Conservation (phyloP, 1,140 invertebrate genomes). For the Macrotrachela quadricornifera region DNA sequence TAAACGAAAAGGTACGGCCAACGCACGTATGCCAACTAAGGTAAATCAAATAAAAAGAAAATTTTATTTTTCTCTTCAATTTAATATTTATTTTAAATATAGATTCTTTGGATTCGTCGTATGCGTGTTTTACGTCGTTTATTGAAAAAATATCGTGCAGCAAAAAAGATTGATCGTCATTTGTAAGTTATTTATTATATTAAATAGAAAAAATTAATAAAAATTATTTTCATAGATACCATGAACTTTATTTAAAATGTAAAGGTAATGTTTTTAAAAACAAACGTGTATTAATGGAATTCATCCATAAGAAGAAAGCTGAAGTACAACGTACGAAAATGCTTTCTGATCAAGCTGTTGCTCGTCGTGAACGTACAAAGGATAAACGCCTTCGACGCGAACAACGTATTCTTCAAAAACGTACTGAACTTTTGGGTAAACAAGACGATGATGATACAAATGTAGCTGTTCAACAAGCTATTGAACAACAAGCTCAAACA, state of each 20-base stretch:
- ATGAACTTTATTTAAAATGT: conserved; percentile 91
- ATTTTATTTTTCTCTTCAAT: conserved; percentile 4
- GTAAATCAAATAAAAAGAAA: too few relatives aligned
- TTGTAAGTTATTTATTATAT: conserved; percentile 30
- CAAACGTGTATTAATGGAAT: conserved; percentile 97
- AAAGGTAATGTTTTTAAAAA: conserved; percentile 98
- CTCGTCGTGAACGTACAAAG: conserved; percentile 40
- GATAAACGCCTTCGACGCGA: too few relatives aligned
- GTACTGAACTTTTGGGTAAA: too few relatives aligned
- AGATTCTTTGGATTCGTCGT: conserved; percentile 78
- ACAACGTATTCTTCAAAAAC: too few relatives aligned
- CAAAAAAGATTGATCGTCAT: conserved; percentile 96
- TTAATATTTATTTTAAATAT: neutral
- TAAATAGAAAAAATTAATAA: neutral
- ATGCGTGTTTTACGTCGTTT: conserved; percentile 84
- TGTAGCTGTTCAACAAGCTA: too few relatives aligned
- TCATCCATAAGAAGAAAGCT: conserved; percentile 99
- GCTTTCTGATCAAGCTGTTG: conserved; percentile 84
- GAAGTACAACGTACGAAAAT: conserved; percentile 91
- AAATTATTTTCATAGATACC: conserved; percentile 41
- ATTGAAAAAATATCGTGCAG: conserved; percentile 84
- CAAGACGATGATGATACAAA: too few relatives aligned
- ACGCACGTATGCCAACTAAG: conserved; percentile 95
- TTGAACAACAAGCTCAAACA: too few relatives aligned
- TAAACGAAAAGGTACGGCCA: conserved; percentile 84